Percentiles rank a stretch among this genome's conserved stretches.
These are phyloP conservation scores for Drosophila sp. DNA, from an alignment of 1,140 invertebrate species.

Conservation along the genomic window DNA sequence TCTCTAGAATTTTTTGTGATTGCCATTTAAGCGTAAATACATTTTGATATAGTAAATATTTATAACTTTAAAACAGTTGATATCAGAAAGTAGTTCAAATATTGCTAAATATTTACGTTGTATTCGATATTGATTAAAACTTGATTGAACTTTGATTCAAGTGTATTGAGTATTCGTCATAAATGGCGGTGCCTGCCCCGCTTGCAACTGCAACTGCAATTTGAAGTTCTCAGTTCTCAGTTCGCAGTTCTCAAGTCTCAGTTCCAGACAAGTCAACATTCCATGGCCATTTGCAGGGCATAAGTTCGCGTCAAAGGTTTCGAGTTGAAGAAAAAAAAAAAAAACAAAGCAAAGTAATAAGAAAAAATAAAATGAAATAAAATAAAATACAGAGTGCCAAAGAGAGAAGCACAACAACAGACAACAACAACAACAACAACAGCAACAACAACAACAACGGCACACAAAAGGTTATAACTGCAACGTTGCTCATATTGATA, in stretches of 20 bases:
- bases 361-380: slow-evolving; percentile 24
- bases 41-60: too few species aligned
- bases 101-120: slow-evolving; percentile 11
- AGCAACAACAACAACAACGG: slow-evolving; percentile 54
- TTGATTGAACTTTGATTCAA: slow-evolving; percentile 12
- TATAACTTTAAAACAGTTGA: not conserved
- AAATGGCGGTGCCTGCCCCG: not conserved
- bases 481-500: slow-evolving; percentile 71
- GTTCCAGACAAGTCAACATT: slow-evolving; percentile 75
- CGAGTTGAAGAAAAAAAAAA: slow-evolving; percentile 42
- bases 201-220: slow-evolving; percentile 22
- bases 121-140: not conserved
- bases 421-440: slow-evolving; percentile 46
- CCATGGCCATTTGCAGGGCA: slow-evolving; percentile 81
- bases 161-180: slow-evolving; percentile 38
- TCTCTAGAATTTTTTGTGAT: not conserved
- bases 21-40: not conserved
- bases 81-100: not conserved
- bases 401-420: slow-evolving; percentile 65
- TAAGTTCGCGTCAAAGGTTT: slow-evolving; percentile 83
- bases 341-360: slow-evolving; percentile 18
- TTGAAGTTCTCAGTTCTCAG: slow-evolving; percentile 1
- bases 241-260: slow-evolving; percentile 59
- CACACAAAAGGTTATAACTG: slow-evolving; percentile 64
- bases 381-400: slow-evolving; percentile 53